phyloP scores from a whole-genome alignment of 2,113 vertebrate species.

The Macheiramphus alcinus region DNA sequence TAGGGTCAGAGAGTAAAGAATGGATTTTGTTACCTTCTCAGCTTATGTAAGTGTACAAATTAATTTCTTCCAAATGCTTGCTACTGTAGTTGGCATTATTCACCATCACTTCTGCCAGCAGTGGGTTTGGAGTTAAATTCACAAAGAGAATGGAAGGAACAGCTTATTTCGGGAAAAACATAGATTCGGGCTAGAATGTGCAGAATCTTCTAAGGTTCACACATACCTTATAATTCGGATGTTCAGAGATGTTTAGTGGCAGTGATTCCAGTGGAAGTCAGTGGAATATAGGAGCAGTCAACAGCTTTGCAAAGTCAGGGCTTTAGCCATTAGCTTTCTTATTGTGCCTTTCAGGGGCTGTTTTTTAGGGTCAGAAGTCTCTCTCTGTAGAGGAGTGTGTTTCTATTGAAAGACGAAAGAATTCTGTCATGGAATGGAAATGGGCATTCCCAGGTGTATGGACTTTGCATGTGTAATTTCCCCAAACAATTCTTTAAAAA shows the following conservation, averaged over 20 bases:
- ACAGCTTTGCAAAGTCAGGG: not conserved
- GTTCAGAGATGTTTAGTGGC: not conserved
- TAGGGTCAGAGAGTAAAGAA: not conserved
- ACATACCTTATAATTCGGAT: rapidly evolving
- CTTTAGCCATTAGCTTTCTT: not conserved
- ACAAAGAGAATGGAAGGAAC: not conserved
- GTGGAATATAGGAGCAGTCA: not conserved
- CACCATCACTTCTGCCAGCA: not conserved
- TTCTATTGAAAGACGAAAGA: not conserved
- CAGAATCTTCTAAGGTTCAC: not conserved
- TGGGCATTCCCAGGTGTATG: not conserved
- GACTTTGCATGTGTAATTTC: not conserved
- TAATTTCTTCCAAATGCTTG: slow-evolving; percentile 52
- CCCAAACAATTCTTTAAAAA: not conserved
- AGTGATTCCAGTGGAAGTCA: not conserved
- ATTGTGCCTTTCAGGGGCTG: not conserved
- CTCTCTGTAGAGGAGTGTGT: not conserved
- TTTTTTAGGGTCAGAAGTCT: not conserved
- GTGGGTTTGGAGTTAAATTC: not conserved
- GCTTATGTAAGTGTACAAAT: slow-evolving; percentile 11
- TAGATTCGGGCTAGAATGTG: not conserved
- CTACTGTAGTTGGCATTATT: slow-evolving; percentile 34
- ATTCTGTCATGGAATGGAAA: not conserved
- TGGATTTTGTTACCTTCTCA: slow-evolving; percentile 11
- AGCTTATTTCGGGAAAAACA: not conserved